Percentiles rank a stretch among this genome's conserved stretches.
Conservation (phyloP, 2,113 vertebrate species). For the Macquaria ambigua region DNA sequence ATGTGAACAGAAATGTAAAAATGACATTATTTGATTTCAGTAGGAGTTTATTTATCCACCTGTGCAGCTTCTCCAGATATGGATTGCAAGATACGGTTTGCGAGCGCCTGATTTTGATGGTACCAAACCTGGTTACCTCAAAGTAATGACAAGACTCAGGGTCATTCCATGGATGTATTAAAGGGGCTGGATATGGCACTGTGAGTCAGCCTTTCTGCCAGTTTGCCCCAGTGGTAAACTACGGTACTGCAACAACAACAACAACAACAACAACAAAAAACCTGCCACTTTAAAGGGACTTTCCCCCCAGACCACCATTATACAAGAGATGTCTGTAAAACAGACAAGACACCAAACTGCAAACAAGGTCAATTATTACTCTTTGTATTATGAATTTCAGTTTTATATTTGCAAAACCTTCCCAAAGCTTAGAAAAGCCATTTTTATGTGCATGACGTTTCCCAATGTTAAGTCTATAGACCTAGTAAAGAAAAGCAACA, state of each 20-base stretch:
- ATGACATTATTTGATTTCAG: not conserved
- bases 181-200: not conserved
- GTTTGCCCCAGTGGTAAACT: not conserved
- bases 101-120: constrained; percentile 4
- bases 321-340: too few species aligned
- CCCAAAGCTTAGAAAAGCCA: too few species aligned
- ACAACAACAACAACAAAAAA: not conserved
- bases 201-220: not conserved
- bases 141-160: not conserved
- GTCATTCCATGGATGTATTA: not conserved
- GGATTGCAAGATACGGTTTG: not conserved
- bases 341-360: not conserved
- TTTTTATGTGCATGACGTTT: not conserved
- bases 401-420: not conserved
- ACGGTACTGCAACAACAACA: not conserved
- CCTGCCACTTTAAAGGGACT: not conserved
- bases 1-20: not conserved
- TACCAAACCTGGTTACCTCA: constrained; percentile 4
- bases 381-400: not conserved
- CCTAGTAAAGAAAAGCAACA: not conserved
- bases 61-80: not conserved
- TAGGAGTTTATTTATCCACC: not conserved
- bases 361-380: not conserved
- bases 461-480: not conserved
- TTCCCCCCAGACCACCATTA: not conserved